A percentile compares a stretch with the other conserved stretches of the same genome.
Conservation (phyloP, 2,888 invertebrate genomes). For the Caprella mutica region DNA sequence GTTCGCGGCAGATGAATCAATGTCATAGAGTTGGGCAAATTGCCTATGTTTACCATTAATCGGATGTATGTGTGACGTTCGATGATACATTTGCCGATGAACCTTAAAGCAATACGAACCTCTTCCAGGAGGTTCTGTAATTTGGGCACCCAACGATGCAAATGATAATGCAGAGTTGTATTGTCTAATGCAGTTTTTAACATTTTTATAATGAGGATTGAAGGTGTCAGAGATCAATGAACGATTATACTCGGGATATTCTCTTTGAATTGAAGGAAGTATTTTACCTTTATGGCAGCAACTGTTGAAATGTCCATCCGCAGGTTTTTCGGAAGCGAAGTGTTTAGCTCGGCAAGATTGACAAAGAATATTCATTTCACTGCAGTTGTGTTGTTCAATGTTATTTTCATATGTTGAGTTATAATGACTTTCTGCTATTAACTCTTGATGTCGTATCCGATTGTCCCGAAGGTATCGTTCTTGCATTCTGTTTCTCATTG, state of each 20-base stretch:
- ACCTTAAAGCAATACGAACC: constrained; percentile 1
- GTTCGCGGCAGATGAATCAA: not conserved
- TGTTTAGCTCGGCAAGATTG: not conserved
- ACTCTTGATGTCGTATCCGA: not conserved
- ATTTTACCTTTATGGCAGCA: not conserved
- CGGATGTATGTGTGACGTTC: not conserved
- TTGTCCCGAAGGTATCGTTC: not conserved
- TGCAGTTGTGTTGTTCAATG: not conserved
- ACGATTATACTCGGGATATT: not conserved
- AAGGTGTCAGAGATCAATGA: not conserved
- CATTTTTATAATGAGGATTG: not conserved
- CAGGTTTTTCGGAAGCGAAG: not conserved
- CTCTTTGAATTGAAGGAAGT: not conserved
- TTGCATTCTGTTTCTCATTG: not conserved
- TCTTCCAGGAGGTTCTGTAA: not conserved
- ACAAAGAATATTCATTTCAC: not conserved
- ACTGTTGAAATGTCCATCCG: not conserved
- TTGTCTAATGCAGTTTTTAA: not conserved
- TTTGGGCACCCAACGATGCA: not conserved
- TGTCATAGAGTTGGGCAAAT: not conserved
- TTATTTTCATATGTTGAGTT: not conserved
- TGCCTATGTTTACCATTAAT: not conserved
- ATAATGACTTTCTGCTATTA: not conserved
- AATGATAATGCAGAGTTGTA: not conserved
- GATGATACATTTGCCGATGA: not conserved